Base-by-base conservation (phyloP, 2,113 vertebrate species). In the Cavia aperea region DNA sequence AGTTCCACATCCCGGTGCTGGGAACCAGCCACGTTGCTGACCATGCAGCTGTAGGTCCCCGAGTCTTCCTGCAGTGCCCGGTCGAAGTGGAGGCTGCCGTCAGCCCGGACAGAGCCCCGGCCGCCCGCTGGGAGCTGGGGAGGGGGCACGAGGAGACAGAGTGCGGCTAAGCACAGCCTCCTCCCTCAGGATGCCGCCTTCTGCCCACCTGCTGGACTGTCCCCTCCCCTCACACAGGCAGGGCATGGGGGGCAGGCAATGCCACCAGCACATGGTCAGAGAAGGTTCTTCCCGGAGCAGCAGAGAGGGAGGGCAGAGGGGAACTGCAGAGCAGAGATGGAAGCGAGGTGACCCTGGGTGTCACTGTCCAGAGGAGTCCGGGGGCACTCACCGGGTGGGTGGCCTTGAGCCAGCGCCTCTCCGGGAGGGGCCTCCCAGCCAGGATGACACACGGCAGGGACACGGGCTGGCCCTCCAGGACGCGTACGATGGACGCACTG, bases 41-140 rank as follows among this genome's bases (percentile, higher is more conserved):
- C 98, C 78, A 98, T 98, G 36, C 99, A 99, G 54, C 98, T 97
- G 75, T 98, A 99, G 0, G 77, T 98, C 89, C 98, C 99, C 0
- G 97, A 82, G 1, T 99, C 98, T 93, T 97, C 98, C 92, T 89
- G 95, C 0, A 33, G 36, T 0, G 90, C 96, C 94, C 92, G 98
- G 24, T 98, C 98, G 14, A 99, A 77, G 79, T 98, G 97, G 78
- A 99, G 97, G 96, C 98, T 99, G 82, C 99, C 99, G 0, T 99
- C 99, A 10, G 98, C 97, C 70, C 95, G 97, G 49, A 98, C 5
- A 1, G 98, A 98, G 49, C 97, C 97, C 79, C 75, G 98, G 56
- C 93, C 66, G 1, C 97, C 96, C 0, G 96, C 82, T 4, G 95
- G 96, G 60, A 99, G 96, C 99, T 99, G 93, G 39, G 1, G 14